Percentiles rank a stretch among this genome's conserved stretches.
Conservation (phyloP, 2,797 vertebrate genomes). For the Pangasius macronema region DNA sequence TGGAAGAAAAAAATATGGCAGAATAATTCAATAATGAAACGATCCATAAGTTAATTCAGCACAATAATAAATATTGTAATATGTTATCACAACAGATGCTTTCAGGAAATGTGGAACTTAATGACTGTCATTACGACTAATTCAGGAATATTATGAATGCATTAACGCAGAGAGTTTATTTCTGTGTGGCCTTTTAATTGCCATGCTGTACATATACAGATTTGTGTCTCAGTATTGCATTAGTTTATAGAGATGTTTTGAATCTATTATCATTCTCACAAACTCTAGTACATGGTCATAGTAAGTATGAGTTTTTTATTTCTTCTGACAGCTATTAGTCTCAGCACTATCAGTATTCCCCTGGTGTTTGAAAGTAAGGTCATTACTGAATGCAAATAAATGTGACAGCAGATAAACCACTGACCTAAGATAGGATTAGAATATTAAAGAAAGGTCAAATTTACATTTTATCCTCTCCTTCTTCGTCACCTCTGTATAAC, state of each 20-base stretch:
- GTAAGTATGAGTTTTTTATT: slow-evolving; percentile 51
- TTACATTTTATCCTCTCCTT: slow-evolving; percentile 54
- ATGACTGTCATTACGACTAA: slow-evolving; percentile 25
- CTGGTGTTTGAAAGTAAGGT: slow-evolving; percentile 62
- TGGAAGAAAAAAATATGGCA: slow-evolving; percentile 12
- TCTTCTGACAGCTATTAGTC: slow-evolving; percentile 52
- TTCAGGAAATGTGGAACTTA: slow-evolving; percentile 25
- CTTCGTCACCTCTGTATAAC: slow-evolving; percentile 28
- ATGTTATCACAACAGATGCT: slow-evolving; percentile 42
- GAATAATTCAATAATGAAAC: slow-evolving; percentile 34
- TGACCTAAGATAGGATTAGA: slow-evolving; percentile 60
- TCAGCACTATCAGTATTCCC: slow-evolving; percentile 59
- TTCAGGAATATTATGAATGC: slow-evolving; percentile 10
- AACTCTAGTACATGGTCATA: slow-evolving; percentile 44
- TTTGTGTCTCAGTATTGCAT: neutral
- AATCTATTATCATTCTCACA: slow-evolving; percentile 33
- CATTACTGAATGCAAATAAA: slow-evolving; percentile 61
- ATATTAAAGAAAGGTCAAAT: slow-evolving; percentile 59
- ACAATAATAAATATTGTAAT: slow-evolving; percentile 35
- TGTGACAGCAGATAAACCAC: slow-evolving; percentile 61
- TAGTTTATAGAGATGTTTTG: slow-evolving; percentile 22
- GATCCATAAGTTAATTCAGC: slow-evolving; percentile 1
- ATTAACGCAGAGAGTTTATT: slow-evolving; percentile 18
- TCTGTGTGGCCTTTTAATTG: slow-evolving; percentile 6
- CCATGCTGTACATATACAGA: neutral